Conservation (phyloP, 1,140 invertebrate species). For the Panagrolaimus sp. region DNA sequence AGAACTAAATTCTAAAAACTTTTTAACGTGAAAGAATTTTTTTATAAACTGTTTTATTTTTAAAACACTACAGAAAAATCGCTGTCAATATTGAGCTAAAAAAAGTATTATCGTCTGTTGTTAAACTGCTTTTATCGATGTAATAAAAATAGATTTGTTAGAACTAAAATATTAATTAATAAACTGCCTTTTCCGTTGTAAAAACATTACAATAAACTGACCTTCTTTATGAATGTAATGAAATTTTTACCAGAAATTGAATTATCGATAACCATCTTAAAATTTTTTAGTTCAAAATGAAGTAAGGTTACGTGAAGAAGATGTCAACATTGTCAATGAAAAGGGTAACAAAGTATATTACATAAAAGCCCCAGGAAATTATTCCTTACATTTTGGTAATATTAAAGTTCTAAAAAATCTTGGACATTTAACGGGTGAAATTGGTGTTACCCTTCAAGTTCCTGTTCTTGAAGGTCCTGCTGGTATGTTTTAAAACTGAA, state of each 20-base stretch:
- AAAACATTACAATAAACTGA: neutral
- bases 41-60: too few species aligned
- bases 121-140: too few species aligned
- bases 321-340: constrained; percentile 54
- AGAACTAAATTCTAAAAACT: too few species aligned
- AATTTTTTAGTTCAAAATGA: constrained; percentile 55
- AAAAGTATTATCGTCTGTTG: too few species aligned
- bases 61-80: too few species aligned
- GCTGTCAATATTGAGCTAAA: too few species aligned
- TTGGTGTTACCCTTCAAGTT: constrained; percentile 55
- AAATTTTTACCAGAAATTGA: neutral
- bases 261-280: constrained; percentile 1
- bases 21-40: too few species aligned
- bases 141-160: too few species aligned
- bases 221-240: neutral
- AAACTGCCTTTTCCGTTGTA: too few species aligned
- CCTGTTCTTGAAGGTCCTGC: constrained; percentile 53
- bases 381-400: constrained; percentile 50
- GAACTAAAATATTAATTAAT: too few species aligned
- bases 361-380: constrained; percentile 56
- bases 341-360: constrained; percentile 54
- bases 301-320: constrained; percentile 54
- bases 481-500: constrained; percentile 26
- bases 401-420: constrained; percentile 55
- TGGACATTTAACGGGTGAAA: constrained; percentile 54